Conservation (phyloP, 2,888 invertebrate genomes). For the Phengaris alcon region DNA sequence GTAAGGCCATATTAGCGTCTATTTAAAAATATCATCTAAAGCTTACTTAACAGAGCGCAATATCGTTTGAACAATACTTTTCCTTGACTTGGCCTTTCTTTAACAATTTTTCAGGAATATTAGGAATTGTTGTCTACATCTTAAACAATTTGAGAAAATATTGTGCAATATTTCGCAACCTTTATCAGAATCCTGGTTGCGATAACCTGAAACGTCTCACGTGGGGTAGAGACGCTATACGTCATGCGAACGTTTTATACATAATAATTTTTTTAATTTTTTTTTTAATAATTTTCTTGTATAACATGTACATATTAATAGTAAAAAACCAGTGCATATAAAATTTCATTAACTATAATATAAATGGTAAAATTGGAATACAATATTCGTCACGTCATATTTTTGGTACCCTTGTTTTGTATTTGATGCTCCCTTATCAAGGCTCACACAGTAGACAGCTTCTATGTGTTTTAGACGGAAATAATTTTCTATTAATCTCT, state of each 20-base stretch:
- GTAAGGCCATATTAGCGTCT: neutral
- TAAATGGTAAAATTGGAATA: too few species aligned
- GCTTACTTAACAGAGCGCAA: neutral
- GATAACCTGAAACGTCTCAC: constrained; percentile 38
- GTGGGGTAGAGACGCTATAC: constrained; percentile 65
- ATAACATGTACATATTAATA: too few species aligned
- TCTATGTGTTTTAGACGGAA: too few species aligned
- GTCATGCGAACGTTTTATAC: neutral
- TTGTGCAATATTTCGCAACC: constrained; percentile 51
- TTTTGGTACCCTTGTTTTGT: too few species aligned
- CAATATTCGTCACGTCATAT: too few species aligned
- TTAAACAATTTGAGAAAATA: constrained; percentile 37
- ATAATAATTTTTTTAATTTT: neutral
- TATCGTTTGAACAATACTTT: neutral
- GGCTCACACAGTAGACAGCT: too few species aligned
- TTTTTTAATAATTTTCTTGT: neutral
- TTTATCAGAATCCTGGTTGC: constrained; percentile 29
- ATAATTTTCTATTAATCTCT: too few species aligned
- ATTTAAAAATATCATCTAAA: neutral
- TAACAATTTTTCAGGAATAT: neutral
- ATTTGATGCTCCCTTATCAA: too few species aligned
- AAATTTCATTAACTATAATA: too few species aligned
- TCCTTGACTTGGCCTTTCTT: neutral
- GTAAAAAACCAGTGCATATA: too few species aligned
- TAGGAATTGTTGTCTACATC: neutral